Base-by-base conservation (phyloP, 2,888 invertebrate genomes). In the Scaptomyza parva region DNA sequence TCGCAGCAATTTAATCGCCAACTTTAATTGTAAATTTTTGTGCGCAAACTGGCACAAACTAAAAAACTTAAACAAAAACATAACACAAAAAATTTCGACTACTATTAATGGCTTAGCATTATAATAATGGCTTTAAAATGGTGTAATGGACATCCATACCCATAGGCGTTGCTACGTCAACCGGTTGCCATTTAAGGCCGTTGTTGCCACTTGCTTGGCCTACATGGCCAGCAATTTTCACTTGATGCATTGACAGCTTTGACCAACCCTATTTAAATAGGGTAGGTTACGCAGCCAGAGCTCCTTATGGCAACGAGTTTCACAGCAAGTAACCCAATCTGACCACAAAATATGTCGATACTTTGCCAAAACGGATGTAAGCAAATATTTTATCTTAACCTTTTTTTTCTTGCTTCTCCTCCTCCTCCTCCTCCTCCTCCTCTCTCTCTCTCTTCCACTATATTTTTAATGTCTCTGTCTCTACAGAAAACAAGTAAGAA, bases 1-100 rank as follows among this genome's bases (percentile, higher is more conserved):
- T 86, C 88, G 61, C 57, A 55, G 60, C 86, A 69, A 75, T 86
- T 86, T 69, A 72, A 81, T 86, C 84, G 77, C 82, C 78, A 73
- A 84, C 85, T 80, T 86, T 88, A 86, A 82, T 81, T 81, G 88
- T 86, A 83, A 76, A 88, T 86, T 76, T 84, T 63, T 76, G 61
- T 41, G 62, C 58, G 26, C 51, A 48, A 78, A 64, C 12, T 67
- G 58, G 52, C 43, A 47, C 54, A 63, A 52, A 7, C 14, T 22
- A 9, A 9, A 9, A 9, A 47, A 22, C 20, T n/a, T 11, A 14
- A 47, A 28, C 14, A 20, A 52, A 28, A 35, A 12, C 2, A 8
- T 14, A 50, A 53, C 14, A 8, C 39, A 30, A 30, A 30, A 28
- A 43, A 26, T 30, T 28, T 18, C 17, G 54, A 52, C 37, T 41